Evolutionary conservation across 1,140 invertebrate genomes (phyloP), one percentile per base, ranked within the genome.

Genomic region (Leptinotarsa undecemlineata): DNA sequence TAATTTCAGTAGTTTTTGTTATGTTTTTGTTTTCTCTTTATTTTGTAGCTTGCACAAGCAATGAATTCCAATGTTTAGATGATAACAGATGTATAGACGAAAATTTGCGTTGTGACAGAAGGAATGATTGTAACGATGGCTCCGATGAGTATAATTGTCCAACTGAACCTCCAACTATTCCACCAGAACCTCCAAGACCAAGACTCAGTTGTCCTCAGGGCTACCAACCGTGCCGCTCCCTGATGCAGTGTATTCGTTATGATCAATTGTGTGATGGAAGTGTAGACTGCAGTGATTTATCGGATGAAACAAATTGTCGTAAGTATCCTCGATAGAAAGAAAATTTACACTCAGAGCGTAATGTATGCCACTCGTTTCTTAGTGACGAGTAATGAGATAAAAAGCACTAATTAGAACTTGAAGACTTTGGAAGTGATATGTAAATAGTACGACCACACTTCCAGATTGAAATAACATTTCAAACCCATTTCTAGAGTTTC

Each of bases 31-130:
- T 76, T 77, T 74, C 51, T 77, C 75, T 75, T 61, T 33, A 71
- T 76, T 68, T 66, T 71, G 72, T 80, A 79, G 85, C 87, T 17
- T 98, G 96, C 83, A 86, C 86, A 66, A 82, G 88, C 19, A 87
- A 94, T 79, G 90, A 99, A 86, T 95, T 96, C 6, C 95, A 93
- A 1, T 99, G 97, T 74, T 48, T 42, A 48, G 85, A 87, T 62
- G 72, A 72, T 21, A 90, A 93, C n/a, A 87, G 91, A 81, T 97
- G 96, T 81, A 90, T 97, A 72, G 83, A 87, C 1, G 83, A 85
- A 57, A 84, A 83, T 62, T 85, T 86, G 68, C 86, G 89, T 73
- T 97, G 95, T 86, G 90, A 97, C 82, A 88, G 91, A n/a, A 82
- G 85, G 57, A 74, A 74, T 14, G 89, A 95, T 73, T 96, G 95